These are phyloP conservation scores for Neosalanx taihuensis DNA, from an alignment of 2,797 vertebrate species.

Conservation along the genomic window DNA sequence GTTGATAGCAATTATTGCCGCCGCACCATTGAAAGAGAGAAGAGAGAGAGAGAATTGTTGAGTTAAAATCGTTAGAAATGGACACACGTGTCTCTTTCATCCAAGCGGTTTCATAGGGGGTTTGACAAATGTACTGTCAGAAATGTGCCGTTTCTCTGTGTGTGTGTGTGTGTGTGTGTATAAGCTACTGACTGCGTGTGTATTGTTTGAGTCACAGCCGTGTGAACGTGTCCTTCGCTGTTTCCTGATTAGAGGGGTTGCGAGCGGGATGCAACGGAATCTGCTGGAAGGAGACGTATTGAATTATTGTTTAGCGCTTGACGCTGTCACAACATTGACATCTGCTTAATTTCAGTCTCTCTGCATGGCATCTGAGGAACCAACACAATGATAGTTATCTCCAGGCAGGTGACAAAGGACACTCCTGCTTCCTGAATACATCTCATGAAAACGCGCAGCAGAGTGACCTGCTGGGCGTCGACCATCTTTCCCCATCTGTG, in stretches of 20 bases:
- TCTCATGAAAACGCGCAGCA: no score
- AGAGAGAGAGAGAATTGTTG: slow-evolving; percentile 13
- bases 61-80: neutral
- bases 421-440: neutral
- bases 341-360: slow-evolving; percentile 21
- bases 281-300: slow-evolving; percentile 53
- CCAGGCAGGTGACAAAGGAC: neutral
- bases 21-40: slow-evolving; percentile 24
- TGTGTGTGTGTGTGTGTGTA: slow-evolving; percentile 1
- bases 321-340: slow-evolving; percentile 43
- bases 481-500: no score
- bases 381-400: neutral
- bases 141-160: slow-evolving; percentile 16
- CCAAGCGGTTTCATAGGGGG: slow-evolving; percentile 23
- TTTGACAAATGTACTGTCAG: slow-evolving; percentile 39
- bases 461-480: no score
- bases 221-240: neutral
- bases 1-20: slow-evolving; percentile 51
- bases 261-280: slow-evolving; percentile 33
- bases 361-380: neutral
- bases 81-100: slow-evolving; percentile 26
- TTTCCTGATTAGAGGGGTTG: slow-evolving; percentile 33
- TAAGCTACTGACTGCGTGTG: slow-evolving; percentile 2
- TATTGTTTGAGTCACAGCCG: neutral
- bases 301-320: slow-evolving; percentile 52